A percentile compares a stretch with the other conserved stretches of the same genome.
phyloP scores from a whole-genome alignment of 2,888 invertebrate species.

The Pheosia tremula region DNA sequence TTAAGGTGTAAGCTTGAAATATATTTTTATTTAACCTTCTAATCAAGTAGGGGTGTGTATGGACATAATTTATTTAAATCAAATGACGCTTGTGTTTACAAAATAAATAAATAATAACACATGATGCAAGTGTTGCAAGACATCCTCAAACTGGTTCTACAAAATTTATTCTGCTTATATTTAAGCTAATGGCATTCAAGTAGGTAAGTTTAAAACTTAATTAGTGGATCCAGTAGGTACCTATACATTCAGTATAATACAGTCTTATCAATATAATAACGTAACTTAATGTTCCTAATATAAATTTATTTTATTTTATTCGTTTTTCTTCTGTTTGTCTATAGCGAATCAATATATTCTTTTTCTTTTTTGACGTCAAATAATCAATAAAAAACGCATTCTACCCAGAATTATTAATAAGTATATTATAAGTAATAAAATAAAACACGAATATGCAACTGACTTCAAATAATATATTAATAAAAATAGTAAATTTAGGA shows the following conservation, averaged over 20 bases:
- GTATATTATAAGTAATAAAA: not conserved
- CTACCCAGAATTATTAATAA: too few species aligned
- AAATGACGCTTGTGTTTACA: not conserved
- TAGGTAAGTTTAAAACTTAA: slow-evolving; percentile 11
- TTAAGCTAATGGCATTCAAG: slow-evolving; percentile 2
- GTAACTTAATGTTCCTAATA: too few species aligned
- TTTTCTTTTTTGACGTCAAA: too few species aligned
- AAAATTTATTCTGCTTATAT: slow-evolving; percentile 1
- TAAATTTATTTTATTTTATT: too few species aligned
- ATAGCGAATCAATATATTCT: too few species aligned
- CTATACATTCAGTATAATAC: too few species aligned
- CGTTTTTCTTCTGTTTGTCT: too few species aligned
- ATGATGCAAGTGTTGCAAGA: slow-evolving; percentile 3
- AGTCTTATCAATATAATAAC: too few species aligned
- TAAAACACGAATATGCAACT: not conserved
- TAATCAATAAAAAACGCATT: too few species aligned
- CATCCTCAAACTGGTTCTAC: not conserved
- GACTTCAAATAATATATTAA: not conserved
- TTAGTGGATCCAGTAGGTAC: not conserved
- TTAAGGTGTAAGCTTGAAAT: too few species aligned
- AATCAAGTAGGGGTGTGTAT: not conserved
- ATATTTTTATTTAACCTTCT: too few species aligned
- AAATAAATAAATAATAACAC: slow-evolving; percentile 4
- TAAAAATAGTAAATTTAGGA: not conserved
- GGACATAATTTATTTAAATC: not conserved